Base-by-base conservation (phyloP, 2,797 vertebrate genomes). In the Acanthurus lineatus region DNA sequence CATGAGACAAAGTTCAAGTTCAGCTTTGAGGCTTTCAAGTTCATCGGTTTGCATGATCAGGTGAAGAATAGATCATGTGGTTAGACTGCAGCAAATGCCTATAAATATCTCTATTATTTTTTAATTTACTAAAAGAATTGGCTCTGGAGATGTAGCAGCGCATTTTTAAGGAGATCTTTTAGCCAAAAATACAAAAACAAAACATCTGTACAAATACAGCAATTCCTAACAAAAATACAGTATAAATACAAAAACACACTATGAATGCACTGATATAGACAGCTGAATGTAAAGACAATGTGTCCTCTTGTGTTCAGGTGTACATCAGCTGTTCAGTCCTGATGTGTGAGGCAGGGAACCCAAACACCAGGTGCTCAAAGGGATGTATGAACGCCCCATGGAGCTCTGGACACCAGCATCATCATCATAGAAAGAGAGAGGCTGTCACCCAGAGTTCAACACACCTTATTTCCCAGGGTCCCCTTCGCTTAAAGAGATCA, bases 401-500 rank as follows among this genome's bases (percentile, higher is more conserved):
- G 10, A 10, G 45, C 5, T 47, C 45, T 44, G 20, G 11, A 45
- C n/a, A n/a, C n/a, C n/a, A n/a, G 2, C 1, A 2, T 10, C 4
- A 66, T 25, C 47, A 52, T n/a, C 59, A n/a, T 1, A 8, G 3
- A 2, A 94, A 76, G 86, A 92, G 94, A 82, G 92, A 90, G 14
- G 79, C 69, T 0, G 12, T 6, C 1, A 66, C 86, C 9, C 79
- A 95, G 87, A 93, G 68, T 0, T n/a, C 47, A 17, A 62, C 2
- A 6, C 94, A 95, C 86, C 85, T 88, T 4, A 48, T 95, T 77
- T 95, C 95, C 84, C 95, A 96, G 92, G 95, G 94, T 40, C 95
- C 95, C 2, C 60, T 95, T 68, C 85, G 88, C 5, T 40, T 95
- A 17, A 79, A 2, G 77, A 88, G 79, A 53, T 85, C 83, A 16